Base-by-base conservation (phyloP, 2,888 invertebrate species). In the Chelonus formosanus region DNA sequence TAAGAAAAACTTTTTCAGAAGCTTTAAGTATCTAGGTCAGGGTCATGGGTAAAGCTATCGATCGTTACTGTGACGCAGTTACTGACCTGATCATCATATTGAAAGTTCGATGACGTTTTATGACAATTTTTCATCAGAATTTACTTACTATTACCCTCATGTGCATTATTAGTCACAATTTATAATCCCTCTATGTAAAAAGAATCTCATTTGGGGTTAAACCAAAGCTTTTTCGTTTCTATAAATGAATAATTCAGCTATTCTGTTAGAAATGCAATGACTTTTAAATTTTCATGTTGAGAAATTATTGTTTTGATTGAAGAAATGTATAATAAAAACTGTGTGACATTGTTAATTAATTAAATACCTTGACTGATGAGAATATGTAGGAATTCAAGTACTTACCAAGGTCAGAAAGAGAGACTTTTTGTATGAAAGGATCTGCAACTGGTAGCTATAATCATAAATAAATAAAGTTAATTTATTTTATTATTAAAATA, bases 381-480 rank as follows among this genome's bases (percentile, higher is more conserved):
- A 68, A 52, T 57, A 59, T 56, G 7, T n/a, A 8, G 5, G 35
- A n/a, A 53, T 31, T 20, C 35, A 8, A 58, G 34, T 20, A 88
- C 91, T 91, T 85, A 93, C 91, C 91, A 77, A 92, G 88, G 87
- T 92, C 92, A 58, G 90, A 90, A 74, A 91, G 85, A 81, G 89
- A 90, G 76, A 92, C 91, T 88, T 95, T 95, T 85, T 86, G 96
- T 85, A 20, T 20, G 86, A 95, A 96, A 55, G 95, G 95, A 86
- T 95, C 95, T 59, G 93, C 95, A 61, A 94, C 94, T 67, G 95
- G 95, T 79, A 95, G 87, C 95, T 96, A 89, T 64, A 90, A 90
- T 73, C 32, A n/a, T 36, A 36, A 48, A 10, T 20, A 40, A 35
- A 8, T 34, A 7, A 31, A 52, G 20, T 20, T 20, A 52, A 52